Evolutionary conservation across 1,140 invertebrate genomes (phyloP).

Genomic region (Ostrea edulis): DNA sequence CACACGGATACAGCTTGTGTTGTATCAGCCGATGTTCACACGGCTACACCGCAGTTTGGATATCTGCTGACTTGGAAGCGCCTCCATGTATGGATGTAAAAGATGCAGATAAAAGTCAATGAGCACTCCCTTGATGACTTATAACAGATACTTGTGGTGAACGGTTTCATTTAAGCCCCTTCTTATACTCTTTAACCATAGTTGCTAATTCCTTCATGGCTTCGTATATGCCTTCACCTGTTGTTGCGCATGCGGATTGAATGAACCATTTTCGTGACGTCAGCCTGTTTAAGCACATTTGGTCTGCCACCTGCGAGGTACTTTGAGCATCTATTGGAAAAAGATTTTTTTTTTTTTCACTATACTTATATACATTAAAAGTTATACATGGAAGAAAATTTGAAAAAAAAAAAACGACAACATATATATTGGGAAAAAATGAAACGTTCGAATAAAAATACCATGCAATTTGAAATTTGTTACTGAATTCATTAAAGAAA

Average conservation of each 20-base stretch:
- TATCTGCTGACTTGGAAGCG: no score
- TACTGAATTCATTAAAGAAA: no score
- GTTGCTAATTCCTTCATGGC: constrained; percentile 59
- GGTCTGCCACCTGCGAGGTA: constrained; percentile 65
- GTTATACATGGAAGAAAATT: background rate
- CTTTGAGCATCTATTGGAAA: constrained; percentile 61
- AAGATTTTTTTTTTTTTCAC: no score
- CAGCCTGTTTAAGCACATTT: constrained; percentile 55
- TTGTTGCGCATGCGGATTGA: constrained; percentile 60
- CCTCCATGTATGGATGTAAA: no score
- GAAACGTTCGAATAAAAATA: background rate
- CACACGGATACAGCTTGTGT: no score
- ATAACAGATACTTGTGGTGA: background rate
- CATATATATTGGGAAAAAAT: background rate
- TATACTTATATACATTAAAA: background rate
- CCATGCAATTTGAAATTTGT: no score
- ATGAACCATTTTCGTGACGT: constrained; percentile 57
- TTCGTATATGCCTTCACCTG: constrained; percentile 63
- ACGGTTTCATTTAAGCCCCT: background rate
- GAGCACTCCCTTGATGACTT: no score
- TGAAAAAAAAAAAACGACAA: background rate
- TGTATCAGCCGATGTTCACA: no score
- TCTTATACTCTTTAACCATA: constrained; percentile 55
- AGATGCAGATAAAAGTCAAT: no score
- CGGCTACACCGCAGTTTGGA: no score